Evolutionary conservation across 2,113 vertebrate genomes (phyloP).

Genomic region (Plectropomus leopardus): DNA sequence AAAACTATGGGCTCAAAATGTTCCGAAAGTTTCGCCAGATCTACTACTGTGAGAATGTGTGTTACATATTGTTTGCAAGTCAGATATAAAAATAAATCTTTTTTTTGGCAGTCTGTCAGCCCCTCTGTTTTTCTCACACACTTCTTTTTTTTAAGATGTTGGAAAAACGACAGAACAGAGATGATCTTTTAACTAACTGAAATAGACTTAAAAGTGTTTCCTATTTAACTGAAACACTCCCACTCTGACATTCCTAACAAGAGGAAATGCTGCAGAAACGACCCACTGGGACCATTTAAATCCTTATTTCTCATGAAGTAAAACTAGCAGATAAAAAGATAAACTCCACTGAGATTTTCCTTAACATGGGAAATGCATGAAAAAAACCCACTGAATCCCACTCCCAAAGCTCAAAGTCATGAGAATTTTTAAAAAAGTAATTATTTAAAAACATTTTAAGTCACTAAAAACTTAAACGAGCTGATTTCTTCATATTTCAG

Average conservation of each 20-base stretch:
- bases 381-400: background rate
- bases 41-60: slow-evolving; percentile 49
- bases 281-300: slow-evolving; percentile 56
- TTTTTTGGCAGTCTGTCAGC: background rate
- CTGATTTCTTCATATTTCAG: background rate
- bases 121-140: slow-evolving; percentile 31
- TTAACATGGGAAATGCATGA: slow-evolving; percentile 56
- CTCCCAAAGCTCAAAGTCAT: background rate
- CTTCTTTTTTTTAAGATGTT: background rate
- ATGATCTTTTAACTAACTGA: slow-evolving; percentile 38
- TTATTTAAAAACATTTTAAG: slow-evolving; percentile 7
- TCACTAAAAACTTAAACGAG: background rate
- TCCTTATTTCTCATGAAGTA: slow-evolving; percentile 65
- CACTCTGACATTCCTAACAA: slow-evolving; percentile 43
- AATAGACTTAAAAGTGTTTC: slow-evolving; percentile 54
- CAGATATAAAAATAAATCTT: slow-evolving; percentile 43
- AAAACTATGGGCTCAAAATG: slow-evolving; percentile 75
- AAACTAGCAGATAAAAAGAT: slow-evolving; percentile 41
- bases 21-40: slow-evolving; percentile 60
- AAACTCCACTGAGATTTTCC: slow-evolving; percentile 60
- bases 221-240: slow-evolving; percentile 42
- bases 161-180: slow-evolving; percentile 14
- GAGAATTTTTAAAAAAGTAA: background rate
- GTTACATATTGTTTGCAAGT: slow-evolving; percentile 39
- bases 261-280: slow-evolving; percentile 67